These are phyloP conservation scores for Pygathrix nemaeus DNA, from an alignment of 2,113 vertebrate species.

Conservation along the genomic window DNA sequence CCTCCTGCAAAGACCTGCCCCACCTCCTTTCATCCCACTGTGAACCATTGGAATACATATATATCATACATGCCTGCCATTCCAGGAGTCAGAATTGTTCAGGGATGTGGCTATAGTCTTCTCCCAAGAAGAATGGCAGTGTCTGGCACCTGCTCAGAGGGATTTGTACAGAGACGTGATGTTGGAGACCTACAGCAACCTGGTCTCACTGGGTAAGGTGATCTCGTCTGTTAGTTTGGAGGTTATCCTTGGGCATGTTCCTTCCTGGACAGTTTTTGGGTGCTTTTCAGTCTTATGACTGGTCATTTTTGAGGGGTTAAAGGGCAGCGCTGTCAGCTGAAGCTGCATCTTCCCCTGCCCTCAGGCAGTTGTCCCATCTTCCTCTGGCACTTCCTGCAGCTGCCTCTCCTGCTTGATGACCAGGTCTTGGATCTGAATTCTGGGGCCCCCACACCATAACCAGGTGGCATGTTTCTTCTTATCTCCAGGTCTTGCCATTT, in stretches of 20 bases:
- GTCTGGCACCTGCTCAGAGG: background rate
- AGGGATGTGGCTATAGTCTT: conserved; percentile 55
- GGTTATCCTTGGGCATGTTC: background rate
- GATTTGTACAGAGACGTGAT: conserved; percentile 61
- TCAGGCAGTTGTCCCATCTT: background rate
- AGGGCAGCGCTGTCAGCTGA: background rate
- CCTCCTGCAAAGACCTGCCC: background rate
- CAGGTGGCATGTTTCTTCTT: fast-evolving
- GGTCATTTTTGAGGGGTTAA: background rate
- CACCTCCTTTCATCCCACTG: background rate
- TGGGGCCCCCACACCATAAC: background rate
- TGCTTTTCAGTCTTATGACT: background rate
- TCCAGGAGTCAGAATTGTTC: conserved; percentile 58
- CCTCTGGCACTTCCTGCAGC: background rate
- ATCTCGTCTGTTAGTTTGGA: background rate
- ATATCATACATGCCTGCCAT: background rate
- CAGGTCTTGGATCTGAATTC: background rate
- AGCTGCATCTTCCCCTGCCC: fast-evolving
- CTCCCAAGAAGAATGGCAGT: conserved; percentile 65
- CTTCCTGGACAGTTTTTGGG: fast-evolving
- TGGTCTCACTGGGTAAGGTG: conserved; percentile 56
- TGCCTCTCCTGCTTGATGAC: background rate
- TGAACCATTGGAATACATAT: fast-evolving
- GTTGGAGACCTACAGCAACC: conserved; percentile 50
- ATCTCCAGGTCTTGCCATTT: conserved; percentile 2